Conservation (phyloP, 1,140 invertebrate genomes). For the Pissodes strobi region DNA sequence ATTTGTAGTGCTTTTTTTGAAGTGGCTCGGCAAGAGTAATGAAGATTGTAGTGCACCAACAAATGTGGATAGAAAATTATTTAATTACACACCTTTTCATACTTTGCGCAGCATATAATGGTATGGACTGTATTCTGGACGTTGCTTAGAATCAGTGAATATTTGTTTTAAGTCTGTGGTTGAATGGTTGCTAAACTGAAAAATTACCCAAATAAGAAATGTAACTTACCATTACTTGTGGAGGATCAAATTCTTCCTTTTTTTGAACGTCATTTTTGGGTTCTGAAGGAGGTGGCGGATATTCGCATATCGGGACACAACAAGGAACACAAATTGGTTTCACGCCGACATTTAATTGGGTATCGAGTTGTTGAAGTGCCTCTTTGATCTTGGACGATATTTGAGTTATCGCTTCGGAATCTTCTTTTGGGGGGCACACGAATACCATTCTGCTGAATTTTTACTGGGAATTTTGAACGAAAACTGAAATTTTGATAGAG, state of each 20-base stretch:
- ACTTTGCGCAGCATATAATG: too few relatives aligned
- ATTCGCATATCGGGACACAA: conserved; percentile 18
- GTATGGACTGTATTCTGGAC: too few relatives aligned
- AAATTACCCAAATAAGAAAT: background rate
- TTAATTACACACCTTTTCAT: background rate
- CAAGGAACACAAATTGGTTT: conserved; percentile 36
- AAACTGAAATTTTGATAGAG: conserved; percentile 12
- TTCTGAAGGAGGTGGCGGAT: conserved; percentile 3
- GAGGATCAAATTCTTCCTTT: conserved; percentile 18
- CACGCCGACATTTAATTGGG: conserved; percentile 13
- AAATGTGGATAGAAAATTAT: background rate
- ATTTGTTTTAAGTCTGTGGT: too few relatives aligned
- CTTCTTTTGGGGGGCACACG: conserved; percentile 35
- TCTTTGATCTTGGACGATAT: conserved; percentile 22
- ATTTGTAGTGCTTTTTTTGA: too few relatives aligned
- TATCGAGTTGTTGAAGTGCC: conserved; percentile 20
- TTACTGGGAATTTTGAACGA: conserved; percentile 23
- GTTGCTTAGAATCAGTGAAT: too few relatives aligned
- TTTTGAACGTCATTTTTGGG: conserved; percentile 8
- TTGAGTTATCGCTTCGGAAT: conserved; percentile 19
- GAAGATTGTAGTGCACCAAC: background rate
- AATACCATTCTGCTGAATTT: conserved; percentile 26
- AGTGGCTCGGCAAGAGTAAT: too few relatives aligned
- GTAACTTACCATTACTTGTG: conserved; percentile 29
- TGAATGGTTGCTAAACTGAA: background rate